Conservation (phyloP, 1,140 invertebrate genomes). For the Dinoponera quadriceps region DNA sequence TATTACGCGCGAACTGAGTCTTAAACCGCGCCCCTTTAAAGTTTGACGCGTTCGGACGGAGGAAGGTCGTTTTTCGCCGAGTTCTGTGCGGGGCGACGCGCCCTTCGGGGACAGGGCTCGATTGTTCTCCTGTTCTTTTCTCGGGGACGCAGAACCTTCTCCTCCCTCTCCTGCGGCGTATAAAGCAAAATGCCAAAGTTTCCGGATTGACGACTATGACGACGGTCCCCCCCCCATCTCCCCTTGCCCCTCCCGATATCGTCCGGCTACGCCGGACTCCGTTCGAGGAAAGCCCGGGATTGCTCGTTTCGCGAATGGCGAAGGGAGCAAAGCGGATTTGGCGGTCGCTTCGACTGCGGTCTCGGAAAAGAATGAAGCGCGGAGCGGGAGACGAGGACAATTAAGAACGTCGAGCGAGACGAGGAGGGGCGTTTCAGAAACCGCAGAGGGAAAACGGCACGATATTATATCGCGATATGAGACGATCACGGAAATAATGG, state of each 20-base stretch:
- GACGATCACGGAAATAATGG: not conserved
- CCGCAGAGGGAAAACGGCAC: not conserved
- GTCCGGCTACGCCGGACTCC: constrained; percentile 53
- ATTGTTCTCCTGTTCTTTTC: constrained; percentile 55
- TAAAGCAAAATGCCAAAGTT: constrained; percentile 64
- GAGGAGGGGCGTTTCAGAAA: not conserved
- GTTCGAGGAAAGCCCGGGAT: constrained; percentile 57
- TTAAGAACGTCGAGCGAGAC: constrained; percentile 19
- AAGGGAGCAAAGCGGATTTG: constrained; percentile 72
- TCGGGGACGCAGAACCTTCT: constrained; percentile 31
- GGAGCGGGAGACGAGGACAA: constrained; percentile 20
- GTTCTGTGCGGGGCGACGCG: constrained; percentile 43
- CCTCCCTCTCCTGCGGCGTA: not conserved
- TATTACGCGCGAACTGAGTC: constrained; percentile 61
- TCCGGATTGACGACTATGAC: constrained; percentile 38
- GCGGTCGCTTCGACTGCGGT: constrained; percentile 29
- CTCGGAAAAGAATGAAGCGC: constrained; percentile 20
- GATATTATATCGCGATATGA: not conserved
- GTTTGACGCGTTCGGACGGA: constrained; percentile 49
- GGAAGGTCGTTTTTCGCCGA: constrained; percentile 52
- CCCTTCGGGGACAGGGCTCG: constrained; percentile 30
- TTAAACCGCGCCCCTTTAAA: constrained; percentile 56
- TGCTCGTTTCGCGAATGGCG: constrained; percentile 63
- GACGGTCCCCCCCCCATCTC: too few species aligned
- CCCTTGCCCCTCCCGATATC: constrained; percentile 65